Percentiles rank a stretch among this genome's conserved stretches.
Evolutionary conservation across 2,888 invertebrate genomes (phyloP).

Genomic region (Tenthredo amoena): DNA sequence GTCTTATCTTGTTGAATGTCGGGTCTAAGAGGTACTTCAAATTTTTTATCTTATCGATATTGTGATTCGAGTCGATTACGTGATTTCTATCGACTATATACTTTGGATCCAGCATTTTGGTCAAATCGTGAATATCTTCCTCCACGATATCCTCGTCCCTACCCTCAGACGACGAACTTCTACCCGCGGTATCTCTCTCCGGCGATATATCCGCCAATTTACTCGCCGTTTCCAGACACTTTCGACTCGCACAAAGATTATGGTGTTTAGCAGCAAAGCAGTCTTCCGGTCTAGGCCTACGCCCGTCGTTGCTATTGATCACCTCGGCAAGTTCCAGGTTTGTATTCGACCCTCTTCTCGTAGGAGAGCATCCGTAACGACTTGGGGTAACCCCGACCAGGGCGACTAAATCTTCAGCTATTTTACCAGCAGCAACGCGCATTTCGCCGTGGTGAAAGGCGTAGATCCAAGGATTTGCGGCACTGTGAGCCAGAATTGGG

Average conservation of each 20-base stretch:
- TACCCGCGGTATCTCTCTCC: constrained; percentile 63
- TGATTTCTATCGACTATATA: constrained; percentile 72
- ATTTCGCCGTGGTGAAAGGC: constrained; percentile 83
- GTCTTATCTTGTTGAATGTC: constrained; percentile 73
- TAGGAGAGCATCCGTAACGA: constrained; percentile 73
- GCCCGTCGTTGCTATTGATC: constrained; percentile 68
- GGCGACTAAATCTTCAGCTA: constrained; percentile 80
- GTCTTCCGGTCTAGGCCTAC: constrained; percentile 69
- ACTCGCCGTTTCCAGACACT: constrained; percentile 65
- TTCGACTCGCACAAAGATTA: constrained; percentile 64
- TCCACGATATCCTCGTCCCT: constrained; percentile 67
- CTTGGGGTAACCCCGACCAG: constrained; percentile 74
- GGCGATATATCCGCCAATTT: constrained; percentile 70
- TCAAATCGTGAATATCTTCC: constrained; percentile 72
- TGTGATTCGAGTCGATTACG: constrained; percentile 74
- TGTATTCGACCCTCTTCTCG: constrained; percentile 70
- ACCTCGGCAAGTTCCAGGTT: constrained; percentile 72
- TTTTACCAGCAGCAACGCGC: constrained; percentile 80
- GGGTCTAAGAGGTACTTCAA: constrained; percentile 73
- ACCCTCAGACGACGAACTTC: constrained; percentile 62
- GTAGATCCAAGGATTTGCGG: constrained; percentile 84
- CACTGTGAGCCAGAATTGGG: constrained; percentile 82
- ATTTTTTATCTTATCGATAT: constrained; percentile 73
- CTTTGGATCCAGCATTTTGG: constrained; percentile 73
- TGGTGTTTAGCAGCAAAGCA: constrained; percentile 71